phyloP scores from a whole-genome alignment of 2,797 vertebrate species.

The Gymnodraco acuticeps region DNA sequence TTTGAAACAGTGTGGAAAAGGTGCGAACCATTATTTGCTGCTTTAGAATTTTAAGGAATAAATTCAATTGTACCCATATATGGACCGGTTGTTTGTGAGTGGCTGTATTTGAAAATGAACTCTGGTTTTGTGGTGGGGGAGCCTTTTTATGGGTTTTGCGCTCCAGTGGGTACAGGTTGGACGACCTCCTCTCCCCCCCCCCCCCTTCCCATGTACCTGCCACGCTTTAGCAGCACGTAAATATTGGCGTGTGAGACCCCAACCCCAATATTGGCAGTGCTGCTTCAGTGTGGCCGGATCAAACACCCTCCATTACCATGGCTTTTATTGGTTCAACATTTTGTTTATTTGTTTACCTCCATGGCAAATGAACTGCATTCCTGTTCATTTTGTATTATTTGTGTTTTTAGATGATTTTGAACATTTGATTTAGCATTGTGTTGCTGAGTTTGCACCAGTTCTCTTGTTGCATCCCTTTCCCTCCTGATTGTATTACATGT shows the following conservation, averaged over 20 bases:
- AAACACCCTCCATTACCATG: constrained; percentile 71
- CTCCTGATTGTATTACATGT: constrained; percentile 44
- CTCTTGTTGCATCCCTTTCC: constrained; percentile 34
- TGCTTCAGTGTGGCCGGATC: constrained; percentile 96
- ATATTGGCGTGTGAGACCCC: constrained; percentile 96
- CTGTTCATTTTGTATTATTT: constrained; percentile 14
- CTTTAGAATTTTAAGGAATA: constrained; percentile 95
- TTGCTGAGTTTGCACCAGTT: constrained; percentile 37
- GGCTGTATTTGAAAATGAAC: constrained; percentile 17
- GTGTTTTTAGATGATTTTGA: not conserved
- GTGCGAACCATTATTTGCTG: constrained; percentile 99
- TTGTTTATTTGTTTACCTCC: not conserved
- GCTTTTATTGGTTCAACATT: constrained; percentile 52
- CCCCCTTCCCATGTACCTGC: constrained; percentile 83
- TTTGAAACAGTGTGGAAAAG: constrained; percentile 92
- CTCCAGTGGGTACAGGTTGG: constrained; percentile 59
- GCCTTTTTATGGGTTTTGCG: constrained; percentile 33
- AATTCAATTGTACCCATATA: constrained; percentile 37
- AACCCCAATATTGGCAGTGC: constrained; percentile 99
- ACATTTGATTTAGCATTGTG: constrained; percentile 27
- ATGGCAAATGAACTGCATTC: constrained; percentile 32
- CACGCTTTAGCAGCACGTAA: constrained; percentile 99
- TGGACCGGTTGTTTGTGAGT: constrained; percentile 44
- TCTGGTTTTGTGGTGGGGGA: constrained; percentile 16
- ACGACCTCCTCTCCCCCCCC: constrained; percentile 30